Evolutionary conservation across 2,113 vertebrate genomes (phyloP).

Genomic region (Myotis yumanensis): DNA sequence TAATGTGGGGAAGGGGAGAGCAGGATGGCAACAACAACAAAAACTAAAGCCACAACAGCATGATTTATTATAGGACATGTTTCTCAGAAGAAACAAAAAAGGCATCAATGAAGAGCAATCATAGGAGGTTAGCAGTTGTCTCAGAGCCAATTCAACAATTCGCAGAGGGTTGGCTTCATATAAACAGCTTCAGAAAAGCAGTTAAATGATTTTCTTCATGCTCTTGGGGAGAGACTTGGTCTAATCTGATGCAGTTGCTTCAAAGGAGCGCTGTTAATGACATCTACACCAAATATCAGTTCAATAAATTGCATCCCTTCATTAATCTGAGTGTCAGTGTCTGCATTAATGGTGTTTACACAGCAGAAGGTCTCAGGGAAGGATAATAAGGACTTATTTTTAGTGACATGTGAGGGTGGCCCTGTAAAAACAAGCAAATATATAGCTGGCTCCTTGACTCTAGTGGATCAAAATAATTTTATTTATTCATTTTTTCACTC

Average conservation of each 20-base stretch:
- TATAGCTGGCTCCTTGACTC: background rate
- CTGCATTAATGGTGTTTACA: slow-evolving; percentile 62
- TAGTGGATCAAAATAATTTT: slow-evolving; percentile 2
- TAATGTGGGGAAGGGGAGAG: background rate
- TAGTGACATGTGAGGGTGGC: slow-evolving; percentile 45
- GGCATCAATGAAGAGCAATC: slow-evolving; percentile 36
- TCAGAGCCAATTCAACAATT: slow-evolving; percentile 25
- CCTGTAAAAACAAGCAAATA: slow-evolving; percentile 35
- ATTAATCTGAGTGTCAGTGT: slow-evolving; percentile 70
- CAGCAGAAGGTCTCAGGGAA: slow-evolving; percentile 53
- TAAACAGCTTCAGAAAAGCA: slow-evolving; percentile 48
- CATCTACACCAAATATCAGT: slow-evolving; percentile 72
- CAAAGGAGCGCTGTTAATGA: slow-evolving; percentile 53
- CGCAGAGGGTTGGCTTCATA: background rate
- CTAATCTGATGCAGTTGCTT: slow-evolving; percentile 52
- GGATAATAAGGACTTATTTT: slow-evolving; percentile 56
- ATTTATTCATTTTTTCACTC: slow-evolving; percentile 3
- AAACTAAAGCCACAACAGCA: slow-evolving; percentile 1
- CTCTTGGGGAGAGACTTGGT: slow-evolving; percentile 50
- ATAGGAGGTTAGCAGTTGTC: slow-evolving; percentile 4
- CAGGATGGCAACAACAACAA: background rate
- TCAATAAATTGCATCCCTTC: slow-evolving; percentile 76
- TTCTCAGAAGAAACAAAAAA: slow-evolving; percentile 50
- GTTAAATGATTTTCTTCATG: slow-evolving; percentile 65
- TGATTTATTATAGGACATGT: slow-evolving; percentile 45